phyloP scores from a whole-genome alignment of 2,888 invertebrate species.

The Cremastinae sp. region DNA sequence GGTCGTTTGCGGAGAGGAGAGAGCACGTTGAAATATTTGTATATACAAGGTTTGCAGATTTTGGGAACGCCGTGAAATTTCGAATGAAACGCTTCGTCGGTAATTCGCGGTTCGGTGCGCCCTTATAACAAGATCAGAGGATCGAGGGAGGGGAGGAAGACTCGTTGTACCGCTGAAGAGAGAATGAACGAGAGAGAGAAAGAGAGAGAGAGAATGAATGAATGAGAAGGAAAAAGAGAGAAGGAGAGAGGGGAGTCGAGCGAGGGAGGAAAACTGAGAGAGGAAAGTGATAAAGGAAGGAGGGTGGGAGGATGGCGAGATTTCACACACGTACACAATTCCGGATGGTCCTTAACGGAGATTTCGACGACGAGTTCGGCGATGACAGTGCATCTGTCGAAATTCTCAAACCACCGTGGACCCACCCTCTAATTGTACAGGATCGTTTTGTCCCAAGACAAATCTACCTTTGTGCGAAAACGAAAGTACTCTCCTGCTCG shows the following conservation, averaged over 20 bases:
- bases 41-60: slow-evolving; percentile 64
- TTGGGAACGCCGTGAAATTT: slow-evolving; percentile 73
- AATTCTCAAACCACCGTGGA: slow-evolving; percentile 72
- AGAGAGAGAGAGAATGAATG: slow-evolving; percentile 63
- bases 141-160: slow-evolving; percentile 64
- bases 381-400: slow-evolving; percentile 72
- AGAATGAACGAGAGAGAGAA: slow-evolving; percentile 22
- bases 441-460: slow-evolving; percentile 60
- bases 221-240: slow-evolving; percentile 48
- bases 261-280: slow-evolving; percentile 61
- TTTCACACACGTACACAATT: slow-evolving; percentile 39
- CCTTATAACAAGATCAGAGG: slow-evolving; percentile 79
- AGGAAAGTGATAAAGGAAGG: slow-evolving; percentile 64
- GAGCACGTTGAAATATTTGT: slow-evolving; percentile 16
- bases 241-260: slow-evolving; percentile 62
- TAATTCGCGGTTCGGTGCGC: slow-evolving; percentile 78
- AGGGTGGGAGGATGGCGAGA: slow-evolving; percentile 25
- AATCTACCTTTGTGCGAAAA: slow-evolving; percentile 55
- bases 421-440: slow-evolving; percentile 58
- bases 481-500: neutral
- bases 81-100: slow-evolving; percentile 73
- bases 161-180: slow-evolving; percentile 29
- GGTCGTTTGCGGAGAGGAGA: no score
- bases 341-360: slow-evolving; percentile 45
- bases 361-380: slow-evolving; percentile 43